These are phyloP conservation scores for Delphinapterus leucas DNA, from an alignment of 2,113 vertebrate species.

Conservation along the genomic window DNA sequence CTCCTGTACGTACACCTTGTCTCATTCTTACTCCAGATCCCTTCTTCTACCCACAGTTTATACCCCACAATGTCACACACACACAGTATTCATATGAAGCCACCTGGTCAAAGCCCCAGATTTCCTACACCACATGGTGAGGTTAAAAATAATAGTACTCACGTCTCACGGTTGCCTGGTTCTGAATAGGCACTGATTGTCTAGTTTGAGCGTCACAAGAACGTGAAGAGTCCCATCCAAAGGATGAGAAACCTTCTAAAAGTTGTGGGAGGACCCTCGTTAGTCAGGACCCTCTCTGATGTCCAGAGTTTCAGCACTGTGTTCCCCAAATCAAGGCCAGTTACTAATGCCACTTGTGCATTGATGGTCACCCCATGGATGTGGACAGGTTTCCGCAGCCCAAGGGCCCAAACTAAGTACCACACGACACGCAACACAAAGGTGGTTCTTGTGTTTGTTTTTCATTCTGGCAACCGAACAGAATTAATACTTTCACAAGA, in stretches of 20 bases:
- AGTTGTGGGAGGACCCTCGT: fast-evolving
- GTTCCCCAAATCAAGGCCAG: fast-evolving
- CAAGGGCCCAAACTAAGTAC: fast-evolving
- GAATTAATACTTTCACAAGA: neutral
- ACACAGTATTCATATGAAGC: fast-evolving
- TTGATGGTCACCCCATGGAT: fast-evolving
- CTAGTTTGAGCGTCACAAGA: neutral
- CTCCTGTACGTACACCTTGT: fast-evolving
- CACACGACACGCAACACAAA: fast-evolving
- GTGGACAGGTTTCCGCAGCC: fast-evolving
- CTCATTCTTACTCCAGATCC: fast-evolving
- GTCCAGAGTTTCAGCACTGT: neutral
- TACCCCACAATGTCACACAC: fast-evolving
- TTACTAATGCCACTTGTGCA: fast-evolving
- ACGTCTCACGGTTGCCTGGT: fast-evolving
- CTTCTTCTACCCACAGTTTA: fast-evolving
- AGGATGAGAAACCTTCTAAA: neutral
- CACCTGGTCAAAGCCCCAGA: no score
- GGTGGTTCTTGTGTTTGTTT: neutral
- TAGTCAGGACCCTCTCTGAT: neutral
- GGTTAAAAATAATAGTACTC: neutral
- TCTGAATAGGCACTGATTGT: fast-evolving
- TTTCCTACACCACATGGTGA: fast-evolving
- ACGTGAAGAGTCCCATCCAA: no score
- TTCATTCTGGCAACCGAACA: neutral